These are phyloP conservation scores for Eulemur rubriventer DNA, from an alignment of 2,797 vertebrate genomes.

Conservation along the genomic window DNA sequence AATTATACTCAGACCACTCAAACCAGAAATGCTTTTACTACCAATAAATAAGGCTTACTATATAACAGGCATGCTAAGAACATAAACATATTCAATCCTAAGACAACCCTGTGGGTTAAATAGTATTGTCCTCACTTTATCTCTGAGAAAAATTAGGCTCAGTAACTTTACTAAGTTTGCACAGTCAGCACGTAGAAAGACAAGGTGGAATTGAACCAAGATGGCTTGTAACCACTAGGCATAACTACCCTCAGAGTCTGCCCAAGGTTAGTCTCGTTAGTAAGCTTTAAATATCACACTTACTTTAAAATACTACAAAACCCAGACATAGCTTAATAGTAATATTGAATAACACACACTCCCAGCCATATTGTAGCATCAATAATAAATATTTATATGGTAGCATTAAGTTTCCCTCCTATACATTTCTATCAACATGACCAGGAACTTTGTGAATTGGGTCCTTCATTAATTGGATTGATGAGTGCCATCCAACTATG, in stretches of 20 bases:
- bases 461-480: background rate
- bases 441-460: background rate
- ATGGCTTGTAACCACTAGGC: background rate
- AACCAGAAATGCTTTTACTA: background rate
- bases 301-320: constrained; percentile 4
- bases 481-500: background rate
- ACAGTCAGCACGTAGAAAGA: background rate
- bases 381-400: background rate
- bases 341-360: background rate
- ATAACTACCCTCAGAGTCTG: background rate
- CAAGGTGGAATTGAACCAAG: background rate
- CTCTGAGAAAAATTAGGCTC: background rate
- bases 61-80: background rate
- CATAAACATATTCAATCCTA: background rate
- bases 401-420: background rate
- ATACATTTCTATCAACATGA: background rate
- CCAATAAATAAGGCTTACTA: background rate
- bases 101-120: background rate
- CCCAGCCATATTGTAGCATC: background rate
- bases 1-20: background rate
- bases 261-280: background rate
- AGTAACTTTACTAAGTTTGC: background rate
- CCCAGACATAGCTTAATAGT: background rate
- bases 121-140: background rate
- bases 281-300: background rate